Base-by-base conservation (phyloP, 2,888 invertebrate genomes). In the Microdon myrmicae region DNA sequence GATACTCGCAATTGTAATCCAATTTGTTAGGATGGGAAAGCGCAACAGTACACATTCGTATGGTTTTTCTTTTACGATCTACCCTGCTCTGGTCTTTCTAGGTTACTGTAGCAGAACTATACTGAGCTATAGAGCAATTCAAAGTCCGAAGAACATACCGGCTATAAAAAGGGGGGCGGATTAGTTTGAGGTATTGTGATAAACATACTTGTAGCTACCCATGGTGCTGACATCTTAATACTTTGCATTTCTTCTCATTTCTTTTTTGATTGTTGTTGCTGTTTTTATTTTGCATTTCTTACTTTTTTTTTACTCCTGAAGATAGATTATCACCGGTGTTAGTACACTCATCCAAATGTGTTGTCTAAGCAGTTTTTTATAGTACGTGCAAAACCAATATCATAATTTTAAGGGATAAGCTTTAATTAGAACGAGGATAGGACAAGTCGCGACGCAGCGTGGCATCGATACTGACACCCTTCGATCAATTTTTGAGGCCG, bases 91-190 rank as follows among this genome's bases (percentile, higher is more conserved):
- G 12, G 13, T 45, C 10, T 20, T 64, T 64, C 58, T 64, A 51
- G 64, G 64, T 64, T 64, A 58, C 58, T 25, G 8, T 8, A 32
- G 13, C 16, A 49, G 43, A 49, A n/a, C n/a, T n/a, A n/a, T 32
- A 29, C 10, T 29, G 9, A 31, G 32, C 25, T 23, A 31, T 16
- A 32, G 31, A 34, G 29, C 16, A 4, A 12, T 32, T 16, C 8
- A 22, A 48, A 29, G 26, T 9, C 8, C 6, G 3, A 28, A 7
- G 3, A 39, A 25, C 8, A 17, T 12, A 38, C 31, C n/a, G 41
- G 19, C n/a, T 20, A 13, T 20, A 32, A 51, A 58, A 56, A 58
- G 58, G 19, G 64, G 64, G 64, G 64, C 64, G 64, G 64, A 64
- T 58, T 64, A 58, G 38, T 47, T 39, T 43, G 47, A 32, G n/a